Conservation (phyloP, 2,113 vertebrate genomes). For the Struthidea cinerea region DNA sequence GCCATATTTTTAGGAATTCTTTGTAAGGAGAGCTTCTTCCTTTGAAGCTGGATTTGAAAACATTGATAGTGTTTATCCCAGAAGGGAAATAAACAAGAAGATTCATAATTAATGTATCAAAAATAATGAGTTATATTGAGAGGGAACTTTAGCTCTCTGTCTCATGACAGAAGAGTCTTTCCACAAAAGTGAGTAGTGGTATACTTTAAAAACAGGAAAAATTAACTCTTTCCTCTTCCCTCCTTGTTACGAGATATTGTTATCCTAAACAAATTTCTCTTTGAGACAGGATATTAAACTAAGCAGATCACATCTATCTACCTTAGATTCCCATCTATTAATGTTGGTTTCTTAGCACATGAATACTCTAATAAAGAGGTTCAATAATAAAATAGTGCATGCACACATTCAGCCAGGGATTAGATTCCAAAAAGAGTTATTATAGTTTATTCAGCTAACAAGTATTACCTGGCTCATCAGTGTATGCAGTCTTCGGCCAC, state of each 20-base stretch:
- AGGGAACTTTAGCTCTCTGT: not conserved
- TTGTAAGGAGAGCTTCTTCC: not conserved
- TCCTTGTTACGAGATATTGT: not conserved
- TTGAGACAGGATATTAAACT: constrained; percentile 3
- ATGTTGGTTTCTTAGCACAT: not conserved
- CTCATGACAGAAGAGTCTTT: not conserved
- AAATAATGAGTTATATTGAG: constrained; percentile 21
- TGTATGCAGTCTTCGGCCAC: not conserved
- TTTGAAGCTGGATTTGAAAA: constrained; percentile 56
- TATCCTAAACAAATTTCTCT: not conserved
- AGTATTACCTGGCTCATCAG: not conserved
- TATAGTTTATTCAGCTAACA: not conserved
- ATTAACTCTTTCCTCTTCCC: not conserved
- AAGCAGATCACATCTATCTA: not conserved
- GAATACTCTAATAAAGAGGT: not conserved
- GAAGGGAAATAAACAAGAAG: constrained; percentile 50
- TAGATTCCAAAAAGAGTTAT: not conserved
- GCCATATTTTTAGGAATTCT: constrained; percentile 1
- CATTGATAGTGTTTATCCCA: constrained; percentile 36
- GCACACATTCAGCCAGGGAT: not conserved
- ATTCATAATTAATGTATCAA: constrained; percentile 36
- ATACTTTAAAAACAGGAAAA: not conserved
- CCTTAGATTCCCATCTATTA: not conserved
- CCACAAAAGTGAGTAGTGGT: not conserved
- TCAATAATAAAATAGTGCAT: not conserved